phyloP scores from a whole-genome alignment of 1,140 invertebrate species.

The Luehdorfia chinensis region DNA sequence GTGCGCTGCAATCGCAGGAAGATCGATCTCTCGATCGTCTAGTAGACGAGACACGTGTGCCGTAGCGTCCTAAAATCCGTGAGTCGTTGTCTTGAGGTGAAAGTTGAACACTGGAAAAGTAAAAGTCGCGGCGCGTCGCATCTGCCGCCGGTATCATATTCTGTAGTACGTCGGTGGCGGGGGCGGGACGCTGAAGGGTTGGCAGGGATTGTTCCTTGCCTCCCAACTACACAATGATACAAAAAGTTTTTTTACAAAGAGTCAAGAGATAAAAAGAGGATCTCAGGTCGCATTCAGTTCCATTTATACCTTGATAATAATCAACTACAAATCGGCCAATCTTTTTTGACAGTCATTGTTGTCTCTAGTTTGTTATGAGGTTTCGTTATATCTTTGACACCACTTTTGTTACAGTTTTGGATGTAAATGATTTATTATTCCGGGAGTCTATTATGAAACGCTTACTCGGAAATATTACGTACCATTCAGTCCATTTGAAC shows the following conservation, averaged over 20 bases:
- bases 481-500: too few species aligned
- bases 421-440: constrained; percentile 56
- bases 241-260: constrained; percentile 40
- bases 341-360: constrained; percentile 51
- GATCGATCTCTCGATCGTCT: constrained; percentile 42
- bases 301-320: constrained; percentile 56
- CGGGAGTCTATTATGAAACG: constrained; percentile 17
- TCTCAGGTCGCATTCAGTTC: constrained; percentile 42
- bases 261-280: constrained; percentile 53
- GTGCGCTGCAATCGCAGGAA: constrained; percentile 55
- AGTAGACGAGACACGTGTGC: constrained; percentile 47
- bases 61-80: constrained; percentile 52
- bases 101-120: constrained; percentile 69
- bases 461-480: too few species aligned
- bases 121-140: constrained; percentile 59
- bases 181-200: constrained; percentile 36
- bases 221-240: constrained; percentile 42
- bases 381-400: constrained; percentile 61
- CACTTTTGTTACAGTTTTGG: constrained; percentile 42
- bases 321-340: constrained; percentile 65
- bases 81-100: constrained; percentile 68
- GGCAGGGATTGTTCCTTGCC: constrained; percentile 46
- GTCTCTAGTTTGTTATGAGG: constrained; percentile 36
- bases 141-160: constrained; percentile 54
- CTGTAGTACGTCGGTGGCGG: constrained; percentile 48